Evolutionary conservation across 2,888 invertebrate species (phyloP), one percentile per base, ranked within the genome.

Genomic region (Chymomyza amoena): DNA sequence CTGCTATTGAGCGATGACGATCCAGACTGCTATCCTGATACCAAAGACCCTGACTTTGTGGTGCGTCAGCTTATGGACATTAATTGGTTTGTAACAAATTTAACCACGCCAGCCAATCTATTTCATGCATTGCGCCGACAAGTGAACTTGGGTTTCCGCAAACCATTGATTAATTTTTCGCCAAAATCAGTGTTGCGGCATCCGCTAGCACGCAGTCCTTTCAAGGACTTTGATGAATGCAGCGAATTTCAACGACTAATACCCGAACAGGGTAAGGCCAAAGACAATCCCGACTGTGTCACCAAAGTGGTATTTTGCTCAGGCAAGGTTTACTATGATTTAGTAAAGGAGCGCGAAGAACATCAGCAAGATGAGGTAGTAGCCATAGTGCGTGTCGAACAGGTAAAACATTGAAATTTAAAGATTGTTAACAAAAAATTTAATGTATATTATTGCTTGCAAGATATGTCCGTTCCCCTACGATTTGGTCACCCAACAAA

Each of bases 1-100:
- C 93, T 99, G 75, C 99, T 99, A 92, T 96, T 99, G 95, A 96
- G 96, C 88, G 95, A 97, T 66, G 99, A 99, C 90, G 99, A 99
- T 90, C 96, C 97, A 10, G 98, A 98, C 90, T 95, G 96, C 90
- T 96, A 97, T 93, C 98, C 98, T 57, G 96, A 96, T 0, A 95
- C 96, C 89, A 95, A 95, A 88, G 96, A 96, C 80, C 15, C 68
- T 0, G 96, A 97, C 90, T 98, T 97, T 68, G 95, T 95, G 65
- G 97, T 98, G 25, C 95, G 98, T 61, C 99, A 99, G 92, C 93
- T 99, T 65, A 96, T 98, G 92, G 97, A 98, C 90, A 96, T 95
- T 91, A 99, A 99, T 93, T 97, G 97, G 97, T 96, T 97, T 87
- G 96, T 97, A 51, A 97, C 97, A 20, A 99, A 99, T 93, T 96